A percentile compares a stretch with the other conserved stretches of the same genome.
These are phyloP conservation scores for Magallana nippona DNA, from an alignment of 2,888 invertebrate species.

Conservation along the genomic window DNA sequence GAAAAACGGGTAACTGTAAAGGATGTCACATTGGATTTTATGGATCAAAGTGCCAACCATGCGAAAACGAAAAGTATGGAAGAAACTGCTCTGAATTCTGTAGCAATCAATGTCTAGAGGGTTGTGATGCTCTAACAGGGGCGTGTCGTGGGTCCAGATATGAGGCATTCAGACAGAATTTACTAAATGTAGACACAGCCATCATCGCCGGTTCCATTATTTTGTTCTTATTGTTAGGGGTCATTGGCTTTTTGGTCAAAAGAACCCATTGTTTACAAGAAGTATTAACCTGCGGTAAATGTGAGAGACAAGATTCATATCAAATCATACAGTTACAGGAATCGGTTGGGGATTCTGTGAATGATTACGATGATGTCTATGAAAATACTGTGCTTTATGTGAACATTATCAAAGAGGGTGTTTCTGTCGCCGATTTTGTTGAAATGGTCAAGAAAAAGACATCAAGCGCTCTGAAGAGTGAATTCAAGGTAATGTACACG, in stretches of 20 bases:
- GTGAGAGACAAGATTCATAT: too few relatives aligned
- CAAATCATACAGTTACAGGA: background rate
- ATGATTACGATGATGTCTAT: background rate
- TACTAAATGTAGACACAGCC: too few relatives aligned
- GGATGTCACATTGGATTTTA: background rate
- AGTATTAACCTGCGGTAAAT: too few relatives aligned
- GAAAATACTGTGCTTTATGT: background rate
- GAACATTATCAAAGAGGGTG: background rate
- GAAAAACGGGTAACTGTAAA: background rate
- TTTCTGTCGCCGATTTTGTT: background rate
- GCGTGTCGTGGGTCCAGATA: background rate
- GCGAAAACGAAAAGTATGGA: background rate
- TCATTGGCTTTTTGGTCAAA: too few relatives aligned
- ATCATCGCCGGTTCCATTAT: too few relatives aligned
- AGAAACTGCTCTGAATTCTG: background rate
- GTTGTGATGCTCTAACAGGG: background rate
- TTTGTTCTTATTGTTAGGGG: too few relatives aligned
- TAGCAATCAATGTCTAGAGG: background rate
- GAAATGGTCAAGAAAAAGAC: background rate
- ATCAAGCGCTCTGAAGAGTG: background rate
- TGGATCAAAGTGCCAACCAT: background rate
- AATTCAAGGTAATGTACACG: background rate
- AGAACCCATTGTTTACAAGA: too few relatives aligned
- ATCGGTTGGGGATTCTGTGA: background rate
- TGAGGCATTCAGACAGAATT: background rate